Conservation (phyloP, 1,140 invertebrate genomes). For the Lepidotrigona ventralis region DNA sequence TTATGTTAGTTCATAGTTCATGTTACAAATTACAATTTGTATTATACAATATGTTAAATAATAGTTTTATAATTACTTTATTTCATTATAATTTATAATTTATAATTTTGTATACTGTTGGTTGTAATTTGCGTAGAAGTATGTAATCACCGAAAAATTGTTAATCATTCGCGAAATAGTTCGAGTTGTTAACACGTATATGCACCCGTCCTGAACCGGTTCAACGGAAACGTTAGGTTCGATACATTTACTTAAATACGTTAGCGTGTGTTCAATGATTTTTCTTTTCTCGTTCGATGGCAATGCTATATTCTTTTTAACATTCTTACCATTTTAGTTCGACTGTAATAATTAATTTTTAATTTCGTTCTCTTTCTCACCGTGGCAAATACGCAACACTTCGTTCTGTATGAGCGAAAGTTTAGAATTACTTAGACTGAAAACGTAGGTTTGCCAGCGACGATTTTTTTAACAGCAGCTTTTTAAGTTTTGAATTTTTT, state of each 20-base stretch:
- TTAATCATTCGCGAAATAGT: neutral
- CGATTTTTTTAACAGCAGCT: neutral
- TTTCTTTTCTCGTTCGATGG: neutral
- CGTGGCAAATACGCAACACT: neutral
- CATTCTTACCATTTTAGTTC: neutral
- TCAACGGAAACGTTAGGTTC: neutral
- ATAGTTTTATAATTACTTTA: no score
- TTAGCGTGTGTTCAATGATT: no score
- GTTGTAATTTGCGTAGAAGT: neutral
- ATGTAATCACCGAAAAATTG: neutral
- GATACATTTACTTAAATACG: neutral
- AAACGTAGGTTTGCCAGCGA: neutral
- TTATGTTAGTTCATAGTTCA: no score
- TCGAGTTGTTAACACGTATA: neutral
- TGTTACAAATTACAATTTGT: no score
- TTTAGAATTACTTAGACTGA: neutral
- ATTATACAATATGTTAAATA: no score
- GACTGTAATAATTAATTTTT: neutral
- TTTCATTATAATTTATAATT: no score
- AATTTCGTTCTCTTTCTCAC: neutral
- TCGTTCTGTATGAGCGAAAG: neutral
- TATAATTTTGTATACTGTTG: neutral
- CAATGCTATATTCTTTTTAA: neutral
- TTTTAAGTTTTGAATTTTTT: neutral
- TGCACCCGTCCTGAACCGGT: neutral